Evolutionary conservation across 1,140 invertebrate genomes (phyloP).

Genomic region (Daktulosphaira vitifoliae): DNA sequence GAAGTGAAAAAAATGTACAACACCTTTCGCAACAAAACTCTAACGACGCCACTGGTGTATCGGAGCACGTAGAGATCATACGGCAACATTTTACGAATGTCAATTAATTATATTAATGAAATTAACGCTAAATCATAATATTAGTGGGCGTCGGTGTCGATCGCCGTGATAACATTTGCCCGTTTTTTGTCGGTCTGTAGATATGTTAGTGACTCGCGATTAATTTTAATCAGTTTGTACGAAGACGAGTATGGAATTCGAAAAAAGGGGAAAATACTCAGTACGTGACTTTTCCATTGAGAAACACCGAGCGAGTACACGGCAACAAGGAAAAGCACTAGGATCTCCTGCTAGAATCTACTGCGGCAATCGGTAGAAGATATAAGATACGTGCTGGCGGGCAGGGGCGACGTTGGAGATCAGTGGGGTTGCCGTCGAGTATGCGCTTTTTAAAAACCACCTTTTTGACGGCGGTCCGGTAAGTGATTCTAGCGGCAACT

Average conservation of each 20-base stretch:
- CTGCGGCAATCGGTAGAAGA: no score
- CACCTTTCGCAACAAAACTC: no score
- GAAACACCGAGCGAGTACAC: not conserved
- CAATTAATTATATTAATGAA: no score
- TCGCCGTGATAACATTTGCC: no score
- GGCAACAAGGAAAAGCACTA: conserved; percentile 19
- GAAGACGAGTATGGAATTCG: not conserved
- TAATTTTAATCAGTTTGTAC: conserved; percentile 18
- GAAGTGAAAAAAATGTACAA: no score
- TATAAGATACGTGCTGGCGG: not conserved
- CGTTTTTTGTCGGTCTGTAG: no score
- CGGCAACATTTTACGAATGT: no score
- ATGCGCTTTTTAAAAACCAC: not conserved
- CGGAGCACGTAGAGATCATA: no score
- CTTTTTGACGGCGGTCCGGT: not conserved
- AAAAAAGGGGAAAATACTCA: not conserved
- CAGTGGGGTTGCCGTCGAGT: not conserved
- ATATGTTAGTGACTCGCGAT: not conserved
- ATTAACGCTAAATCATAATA: no score
- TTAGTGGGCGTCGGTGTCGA: no score
- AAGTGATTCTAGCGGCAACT: conserved; percentile 15
- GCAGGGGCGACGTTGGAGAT: no score
- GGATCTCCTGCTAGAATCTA: not conserved
- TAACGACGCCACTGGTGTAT: no score
- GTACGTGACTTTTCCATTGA: conserved; percentile 12